Conservation (phyloP, 2,113 vertebrate species). For the Nothoprocta perdicaria region DNA sequence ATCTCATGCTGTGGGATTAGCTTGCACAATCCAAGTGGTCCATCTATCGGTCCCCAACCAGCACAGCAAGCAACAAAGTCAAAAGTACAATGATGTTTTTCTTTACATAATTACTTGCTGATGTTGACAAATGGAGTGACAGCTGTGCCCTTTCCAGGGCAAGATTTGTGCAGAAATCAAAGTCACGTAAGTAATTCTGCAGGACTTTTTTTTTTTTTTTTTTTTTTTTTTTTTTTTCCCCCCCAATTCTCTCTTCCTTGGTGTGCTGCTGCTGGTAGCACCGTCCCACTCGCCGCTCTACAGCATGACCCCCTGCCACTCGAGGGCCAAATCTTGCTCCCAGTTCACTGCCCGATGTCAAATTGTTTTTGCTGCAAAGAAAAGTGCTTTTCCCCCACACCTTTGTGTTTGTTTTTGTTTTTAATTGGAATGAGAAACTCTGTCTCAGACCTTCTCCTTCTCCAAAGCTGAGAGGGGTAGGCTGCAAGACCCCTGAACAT, state of each 20-base stretch:
- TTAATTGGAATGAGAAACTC: neutral
- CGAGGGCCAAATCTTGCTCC: fast-evolving
- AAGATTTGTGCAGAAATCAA: constrained; percentile 24
- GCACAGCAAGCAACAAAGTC: constrained; percentile 10
- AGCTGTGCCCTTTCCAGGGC: constrained; percentile 48
- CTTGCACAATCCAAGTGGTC: constrained; percentile 18
- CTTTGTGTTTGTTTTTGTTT: neutral
- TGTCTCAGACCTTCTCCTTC: neutral
- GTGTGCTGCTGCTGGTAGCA: neutral
- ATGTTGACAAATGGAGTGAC: constrained; percentile 49
- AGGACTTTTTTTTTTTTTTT: neutral
- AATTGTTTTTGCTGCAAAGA: neutral
- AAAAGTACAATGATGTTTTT: constrained; percentile 22
- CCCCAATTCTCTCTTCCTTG: neutral
- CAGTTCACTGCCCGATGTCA: fast-evolving
- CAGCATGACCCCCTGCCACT: neutral
- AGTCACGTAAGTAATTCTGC: neutral
- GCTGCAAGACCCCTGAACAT: no score
- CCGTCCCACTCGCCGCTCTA: neutral
- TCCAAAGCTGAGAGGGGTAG: neutral
- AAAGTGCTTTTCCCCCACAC: no score
- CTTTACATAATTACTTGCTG: constrained; percentile 46
- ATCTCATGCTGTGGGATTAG: fast-evolving
- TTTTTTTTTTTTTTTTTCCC: no score
- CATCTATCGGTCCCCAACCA: constrained; percentile 39